Conservation (phyloP, 2,888 invertebrate species). For the Allolobophora icterica region DNA sequence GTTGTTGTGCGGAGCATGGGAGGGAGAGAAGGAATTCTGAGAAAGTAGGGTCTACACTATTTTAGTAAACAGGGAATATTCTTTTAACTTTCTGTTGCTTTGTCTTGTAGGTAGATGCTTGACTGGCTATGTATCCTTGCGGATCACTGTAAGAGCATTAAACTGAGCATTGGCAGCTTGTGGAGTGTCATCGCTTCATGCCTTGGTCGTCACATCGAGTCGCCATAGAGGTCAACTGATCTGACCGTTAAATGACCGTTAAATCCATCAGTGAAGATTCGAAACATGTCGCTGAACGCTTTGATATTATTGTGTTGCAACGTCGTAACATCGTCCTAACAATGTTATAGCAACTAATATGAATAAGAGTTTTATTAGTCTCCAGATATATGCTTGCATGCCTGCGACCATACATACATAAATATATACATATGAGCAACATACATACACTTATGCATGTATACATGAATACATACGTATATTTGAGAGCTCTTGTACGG, state of each 20-base stretch:
- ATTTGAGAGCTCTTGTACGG: too few species aligned
- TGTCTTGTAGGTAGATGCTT: not conserved
- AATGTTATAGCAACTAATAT: not conserved
- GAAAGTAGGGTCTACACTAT: not conserved
- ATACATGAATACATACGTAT: too few species aligned
- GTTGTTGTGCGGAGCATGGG: not conserved
- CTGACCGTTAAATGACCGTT: too few species aligned
- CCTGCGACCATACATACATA: not conserved
- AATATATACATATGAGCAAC: not conserved
- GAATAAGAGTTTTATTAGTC: not conserved
- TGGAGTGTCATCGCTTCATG: too few species aligned
- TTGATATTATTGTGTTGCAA: too few species aligned
- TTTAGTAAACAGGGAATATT: not conserved
- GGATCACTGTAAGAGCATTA: not conserved
- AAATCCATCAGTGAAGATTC: too few species aligned
- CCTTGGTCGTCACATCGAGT: too few species aligned
- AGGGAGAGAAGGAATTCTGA: not conserved
- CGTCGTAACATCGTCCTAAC: not conserved
- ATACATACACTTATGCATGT: not conserved
- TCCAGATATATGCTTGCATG: not conserved
- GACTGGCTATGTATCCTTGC: not conserved
- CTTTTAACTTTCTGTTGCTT: not conserved
- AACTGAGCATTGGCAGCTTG: not conserved
- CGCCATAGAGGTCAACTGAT: too few species aligned
- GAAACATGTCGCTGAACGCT: too few species aligned